Percentiles rank a stretch among this genome's conserved stretches.
phyloP scores from a whole-genome alignment of 2,888 invertebrate species.

The Orthonychiurus folsomi region DNA sequence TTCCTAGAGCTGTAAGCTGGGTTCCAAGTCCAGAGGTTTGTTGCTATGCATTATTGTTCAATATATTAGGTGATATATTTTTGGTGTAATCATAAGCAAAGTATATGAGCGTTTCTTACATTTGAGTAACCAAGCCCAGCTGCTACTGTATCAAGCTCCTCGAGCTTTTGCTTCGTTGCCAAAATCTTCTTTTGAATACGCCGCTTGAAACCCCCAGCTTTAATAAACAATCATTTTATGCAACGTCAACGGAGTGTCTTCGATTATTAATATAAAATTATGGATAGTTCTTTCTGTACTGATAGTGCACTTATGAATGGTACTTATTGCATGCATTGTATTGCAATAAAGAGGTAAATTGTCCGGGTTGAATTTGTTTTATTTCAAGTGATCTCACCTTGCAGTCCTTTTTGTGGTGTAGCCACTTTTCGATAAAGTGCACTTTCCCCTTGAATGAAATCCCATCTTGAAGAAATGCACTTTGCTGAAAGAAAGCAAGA shows the following conservation, averaged over 20 bases:
- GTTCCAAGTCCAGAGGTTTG: slow-evolving; percentile 28
- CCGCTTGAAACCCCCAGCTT: slow-evolving; percentile 28
- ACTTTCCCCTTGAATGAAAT: slow-evolving; percentile 74
- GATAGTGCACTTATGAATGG: too few species aligned
- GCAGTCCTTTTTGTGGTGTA: too few species aligned
- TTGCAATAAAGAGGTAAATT: too few species aligned
- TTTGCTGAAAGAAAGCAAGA: slow-evolving; percentile 12
- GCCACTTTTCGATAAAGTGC: slow-evolving; percentile 33
- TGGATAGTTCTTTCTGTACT: too few species aligned
- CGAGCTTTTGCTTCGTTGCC: slow-evolving; percentile 38
- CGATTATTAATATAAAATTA: too few species aligned
- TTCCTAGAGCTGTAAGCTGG: slow-evolving; percentile 33
- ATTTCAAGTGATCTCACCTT: too few species aligned
- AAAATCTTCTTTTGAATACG: slow-evolving; percentile 39
- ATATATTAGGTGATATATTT: not conserved
- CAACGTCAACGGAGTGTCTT: too few species aligned
- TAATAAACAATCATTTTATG: too few species aligned
- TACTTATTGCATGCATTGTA: too few species aligned
- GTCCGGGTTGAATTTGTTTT: too few species aligned
- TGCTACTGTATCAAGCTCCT: slow-evolving; percentile 38
- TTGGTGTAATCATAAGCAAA: not conserved
- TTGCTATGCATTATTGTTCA: not conserved
- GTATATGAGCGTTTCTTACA: slow-evolving; percentile 1
- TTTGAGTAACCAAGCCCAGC: slow-evolving; percentile 29
- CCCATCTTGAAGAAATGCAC: slow-evolving; percentile 59